A percentile compares a stretch with the other conserved stretches of the same genome.
Conservation (phyloP, 2,888 invertebrate species). For the Sarcophaga rosellei region DNA sequence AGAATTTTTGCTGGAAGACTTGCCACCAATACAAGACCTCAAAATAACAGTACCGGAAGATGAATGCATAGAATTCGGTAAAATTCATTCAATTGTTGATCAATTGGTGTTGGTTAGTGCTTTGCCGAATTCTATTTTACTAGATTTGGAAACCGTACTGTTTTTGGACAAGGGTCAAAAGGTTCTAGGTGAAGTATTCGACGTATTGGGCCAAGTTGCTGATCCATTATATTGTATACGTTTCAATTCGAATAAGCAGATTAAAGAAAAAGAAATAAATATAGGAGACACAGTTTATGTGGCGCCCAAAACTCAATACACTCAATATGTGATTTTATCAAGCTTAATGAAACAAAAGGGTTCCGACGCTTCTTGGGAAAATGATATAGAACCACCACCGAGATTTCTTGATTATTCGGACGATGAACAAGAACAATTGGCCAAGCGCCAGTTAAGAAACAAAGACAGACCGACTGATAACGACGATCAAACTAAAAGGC, state of each 20-base stretch:
- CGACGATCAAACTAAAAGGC: constrained; percentile 66
- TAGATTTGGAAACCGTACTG: constrained; percentile 93
- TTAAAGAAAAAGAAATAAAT: constrained; percentile 85
- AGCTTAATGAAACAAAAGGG: constrained; percentile 90
- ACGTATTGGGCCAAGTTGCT: constrained; percentile 93
- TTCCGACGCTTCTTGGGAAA: constrained; percentile 93
- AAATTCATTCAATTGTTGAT: constrained; percentile 87
- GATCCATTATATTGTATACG: constrained; percentile 95
- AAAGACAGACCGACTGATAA: constrained; percentile 74
- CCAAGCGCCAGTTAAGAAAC: constrained; percentile 79
- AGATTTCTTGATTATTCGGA: constrained; percentile 91
- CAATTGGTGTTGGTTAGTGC: constrained; percentile 88
- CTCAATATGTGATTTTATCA: constrained; percentile 88
- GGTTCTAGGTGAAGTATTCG: constrained; percentile 89
- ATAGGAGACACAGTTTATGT: constrained; percentile 90
- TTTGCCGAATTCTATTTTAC: constrained; percentile 87
- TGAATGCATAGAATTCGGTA: constrained; percentile 88
- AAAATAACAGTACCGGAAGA: constrained; percentile 89
- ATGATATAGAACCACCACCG: constrained; percentile 90
- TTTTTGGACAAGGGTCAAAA: constrained; percentile 91
- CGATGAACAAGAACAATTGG: constrained; percentile 90
- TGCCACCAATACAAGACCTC: constrained; percentile 91
- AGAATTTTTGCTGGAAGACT: constrained; percentile 83
- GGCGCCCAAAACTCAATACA: constrained; percentile 90
- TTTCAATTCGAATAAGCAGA: constrained; percentile 91